These are phyloP conservation scores for Bubalus kerabau DNA, from an alignment of 2,113 vertebrate species.

Conservation along the genomic window DNA sequence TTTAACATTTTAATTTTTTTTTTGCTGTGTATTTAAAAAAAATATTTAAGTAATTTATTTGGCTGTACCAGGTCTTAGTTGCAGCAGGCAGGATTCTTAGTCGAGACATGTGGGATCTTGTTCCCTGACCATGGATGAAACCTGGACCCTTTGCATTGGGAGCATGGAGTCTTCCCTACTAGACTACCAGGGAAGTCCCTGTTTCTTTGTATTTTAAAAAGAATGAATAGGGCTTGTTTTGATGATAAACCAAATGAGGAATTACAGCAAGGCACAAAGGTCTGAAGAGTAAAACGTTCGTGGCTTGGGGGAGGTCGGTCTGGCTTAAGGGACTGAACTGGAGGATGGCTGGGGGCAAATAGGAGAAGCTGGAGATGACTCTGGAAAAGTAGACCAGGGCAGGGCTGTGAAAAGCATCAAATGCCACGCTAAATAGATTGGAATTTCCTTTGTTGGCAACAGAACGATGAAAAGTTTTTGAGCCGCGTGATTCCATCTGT, in stretches of 20 bases:
- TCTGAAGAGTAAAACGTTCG: neutral
- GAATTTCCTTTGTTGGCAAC: slow-evolving; percentile 43
- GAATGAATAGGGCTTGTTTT: neutral
- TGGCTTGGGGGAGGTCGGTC: neutral
- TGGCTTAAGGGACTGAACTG: neutral
- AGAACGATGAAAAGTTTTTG: neutral
- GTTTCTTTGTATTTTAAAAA: neutral
- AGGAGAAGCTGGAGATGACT: neutral
- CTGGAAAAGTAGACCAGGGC: neutral
- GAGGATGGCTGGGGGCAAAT: neutral
- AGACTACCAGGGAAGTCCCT: neutral
- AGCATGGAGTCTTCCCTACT: neutral
- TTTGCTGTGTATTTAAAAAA: neutral
- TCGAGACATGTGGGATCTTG: neutral
- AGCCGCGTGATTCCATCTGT: neutral
- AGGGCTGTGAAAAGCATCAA: neutral
- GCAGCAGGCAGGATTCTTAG: neutral
- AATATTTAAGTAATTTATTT: neutral
- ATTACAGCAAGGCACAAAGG: neutral
- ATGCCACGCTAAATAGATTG: neutral
- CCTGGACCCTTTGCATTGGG: neutral
- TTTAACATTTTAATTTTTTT: neutral
- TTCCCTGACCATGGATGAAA: neutral
- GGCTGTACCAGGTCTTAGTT: neutral
- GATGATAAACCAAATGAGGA: neutral